Conservation (phyloP, 1,140 invertebrate species). For the Trichogramma pretiosum region DNA sequence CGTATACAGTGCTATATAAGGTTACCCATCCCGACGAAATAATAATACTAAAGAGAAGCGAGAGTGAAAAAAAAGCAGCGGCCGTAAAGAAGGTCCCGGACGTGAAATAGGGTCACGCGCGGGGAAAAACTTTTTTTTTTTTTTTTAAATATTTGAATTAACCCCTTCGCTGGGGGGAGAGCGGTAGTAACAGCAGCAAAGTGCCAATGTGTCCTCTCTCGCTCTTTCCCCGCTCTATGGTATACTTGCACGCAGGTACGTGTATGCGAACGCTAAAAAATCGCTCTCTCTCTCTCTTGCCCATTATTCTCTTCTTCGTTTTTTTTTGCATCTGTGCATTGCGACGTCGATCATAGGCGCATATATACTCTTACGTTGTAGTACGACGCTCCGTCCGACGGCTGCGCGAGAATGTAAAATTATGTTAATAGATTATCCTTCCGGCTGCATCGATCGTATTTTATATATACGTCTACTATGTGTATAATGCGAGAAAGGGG, state of each 20-base stretch:
- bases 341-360: no score
- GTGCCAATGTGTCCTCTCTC: constrained; percentile 11
- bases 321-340: constrained; percentile 41
- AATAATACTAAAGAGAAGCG: constrained; percentile 7
- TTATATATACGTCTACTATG: no score
- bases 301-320: constrained; percentile 4
- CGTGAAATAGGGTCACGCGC: constrained; percentile 30
- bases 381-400: constrained; percentile 11
- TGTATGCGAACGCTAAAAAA: background rate
- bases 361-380: no score
- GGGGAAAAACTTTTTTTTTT: constrained; percentile 25
- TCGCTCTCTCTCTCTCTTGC: background rate
- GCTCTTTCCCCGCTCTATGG: no score
- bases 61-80: constrained; percentile 12
- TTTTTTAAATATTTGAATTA: constrained; percentile 47
- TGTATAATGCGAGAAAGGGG: no score
- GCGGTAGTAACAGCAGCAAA: background rate
- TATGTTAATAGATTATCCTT: constrained; percentile 50
- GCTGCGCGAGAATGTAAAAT: constrained; percentile 36
- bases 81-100: no score
- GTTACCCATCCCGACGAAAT: constrained; percentile 31
- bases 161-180: constrained; percentile 28
- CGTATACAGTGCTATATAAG: no score
- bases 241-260: background rate
- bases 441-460: constrained; percentile 7